Evolutionary conservation across 2,888 invertebrate species (phyloP).

Genomic region (Agrochola lychnidis): DNA sequence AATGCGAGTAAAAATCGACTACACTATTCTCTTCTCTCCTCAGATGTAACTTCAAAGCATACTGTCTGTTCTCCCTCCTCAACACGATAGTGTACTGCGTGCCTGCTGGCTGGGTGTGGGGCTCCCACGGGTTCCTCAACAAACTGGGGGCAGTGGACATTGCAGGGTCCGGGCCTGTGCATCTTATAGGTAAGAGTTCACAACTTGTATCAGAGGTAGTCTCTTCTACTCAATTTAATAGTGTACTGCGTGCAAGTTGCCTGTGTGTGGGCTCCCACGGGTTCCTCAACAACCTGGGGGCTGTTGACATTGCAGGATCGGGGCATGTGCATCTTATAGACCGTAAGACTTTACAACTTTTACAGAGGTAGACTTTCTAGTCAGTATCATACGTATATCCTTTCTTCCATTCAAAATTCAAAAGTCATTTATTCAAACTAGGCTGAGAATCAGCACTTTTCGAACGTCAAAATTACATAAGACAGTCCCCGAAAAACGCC

Average conservation of each 20-base stretch:
- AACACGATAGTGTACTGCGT: conserved; percentile 98
- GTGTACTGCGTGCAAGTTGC: conserved; percentile 96
- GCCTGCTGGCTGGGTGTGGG: conserved; percentile 98
- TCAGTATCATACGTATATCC: no score
- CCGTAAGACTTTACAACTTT: no score
- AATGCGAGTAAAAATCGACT: background rate
- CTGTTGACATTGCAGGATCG: conserved; percentile 86
- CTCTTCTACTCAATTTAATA: conserved; percentile 93
- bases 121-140: conserved; percentile 96
- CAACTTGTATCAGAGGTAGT: background rate
- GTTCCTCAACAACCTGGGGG: conserved; percentile 95
- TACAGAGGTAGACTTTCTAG: no score
- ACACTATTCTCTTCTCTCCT: conserved; percentile 43
- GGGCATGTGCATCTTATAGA: background rate
- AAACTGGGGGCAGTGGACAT: conserved; percentile 97
- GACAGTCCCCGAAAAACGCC: no score
- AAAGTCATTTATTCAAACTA: no score
- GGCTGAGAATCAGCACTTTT: no score
- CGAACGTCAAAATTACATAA: no score
- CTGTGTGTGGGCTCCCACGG: conserved; percentile 90
- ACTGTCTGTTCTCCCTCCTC: conserved; percentile 96
- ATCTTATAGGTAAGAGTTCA: conserved; percentile 93
- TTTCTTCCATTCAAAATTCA: no score
- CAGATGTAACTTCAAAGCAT: conserved; percentile 97
- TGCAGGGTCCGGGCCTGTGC: conserved; percentile 97